Evolutionary conservation across 2,797 vertebrate species (phyloP).

Genomic region (Helarctos malayanus): DNA sequence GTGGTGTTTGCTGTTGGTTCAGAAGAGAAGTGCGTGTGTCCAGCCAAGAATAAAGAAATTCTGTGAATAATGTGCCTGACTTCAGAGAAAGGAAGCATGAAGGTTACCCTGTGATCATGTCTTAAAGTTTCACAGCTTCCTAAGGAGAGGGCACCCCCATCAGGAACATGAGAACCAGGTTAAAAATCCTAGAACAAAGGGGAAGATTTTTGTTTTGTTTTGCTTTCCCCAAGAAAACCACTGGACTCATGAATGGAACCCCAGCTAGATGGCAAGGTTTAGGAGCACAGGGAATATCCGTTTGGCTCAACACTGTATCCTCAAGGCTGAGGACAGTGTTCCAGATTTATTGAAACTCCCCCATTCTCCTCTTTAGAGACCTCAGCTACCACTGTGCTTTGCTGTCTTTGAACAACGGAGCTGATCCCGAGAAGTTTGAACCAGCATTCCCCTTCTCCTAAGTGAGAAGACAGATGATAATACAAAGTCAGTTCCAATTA

Average conservation of each 20-base stretch:
- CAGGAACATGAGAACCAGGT: background rate
- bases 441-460: background rate
- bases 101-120: background rate
- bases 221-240: background rate
- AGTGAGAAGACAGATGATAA: background rate
- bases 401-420: background rate
- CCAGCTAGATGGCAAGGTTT: background rate
- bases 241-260: background rate
- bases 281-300: fast-evolving
- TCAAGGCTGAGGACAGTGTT: background rate
- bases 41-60: conserved; percentile 21
- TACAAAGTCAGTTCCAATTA: conserved; percentile 19
- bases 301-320: fast-evolving
- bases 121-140: background rate
- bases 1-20: conserved; percentile 45
- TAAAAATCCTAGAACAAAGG: background rate
- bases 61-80: background rate
- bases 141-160: background rate
- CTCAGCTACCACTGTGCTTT: fast-evolving
- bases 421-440: background rate
- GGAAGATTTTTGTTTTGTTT: background rate
- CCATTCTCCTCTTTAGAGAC: background rate
- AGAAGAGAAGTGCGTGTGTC: background rate
- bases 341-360: background rate
- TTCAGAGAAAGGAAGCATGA: background rate